Base-by-base conservation (phyloP, 2,113 vertebrate species). In the Lepus timidus region DNA sequence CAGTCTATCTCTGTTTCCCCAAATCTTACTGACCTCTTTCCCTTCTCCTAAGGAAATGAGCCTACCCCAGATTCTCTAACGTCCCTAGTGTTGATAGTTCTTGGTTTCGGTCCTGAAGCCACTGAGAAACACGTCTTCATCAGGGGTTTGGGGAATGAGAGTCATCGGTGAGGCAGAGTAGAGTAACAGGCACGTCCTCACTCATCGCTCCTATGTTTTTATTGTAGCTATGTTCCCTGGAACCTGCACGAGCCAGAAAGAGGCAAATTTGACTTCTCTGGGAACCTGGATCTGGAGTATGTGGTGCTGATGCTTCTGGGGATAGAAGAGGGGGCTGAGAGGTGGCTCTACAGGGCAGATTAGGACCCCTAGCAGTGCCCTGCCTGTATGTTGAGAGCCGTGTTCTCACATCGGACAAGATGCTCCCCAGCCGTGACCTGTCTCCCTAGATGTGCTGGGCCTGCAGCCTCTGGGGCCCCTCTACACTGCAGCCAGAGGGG, bases 211-310 rank as follows among this genome's bases (percentile, higher is more conserved):
- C 14, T 39, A 3, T 88, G 58, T 85, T 58, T 58, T 39, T 67
- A 2, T 86, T 76, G 11, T 64, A 97, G 96, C 62, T 97, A 98
- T 0, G 99, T 99, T 58, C 99, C 99, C 0, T 99, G 99, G 99
- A 99, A 98, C 97, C 99, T 99, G 31, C 99, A 99, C 4, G 99
- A 99, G 33, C 98, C 98, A n/a, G 97, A 98, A 85, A 98, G 98
- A 97, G 98, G 98, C 17, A 98, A 97, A 36, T 99, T 99, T 92
- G 98, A 99, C 98, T 99, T 99, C 98, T 98, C 98, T 4, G 97
- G 94, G 36, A 98, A 99, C 90, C 98, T 99, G 97, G 99, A 99
- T 96, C 97, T 99, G 67, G 98, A 98, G 99, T 99, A 98, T 52
- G 99, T 98, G 90, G 74, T 65, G 3, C 6, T 44, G 81, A 52